A percentile compares a stretch with the other conserved stretches of the same genome.
Conservation (phyloP, 1,140 invertebrate genomes). For the Leptopilina clavipes region DNA sequence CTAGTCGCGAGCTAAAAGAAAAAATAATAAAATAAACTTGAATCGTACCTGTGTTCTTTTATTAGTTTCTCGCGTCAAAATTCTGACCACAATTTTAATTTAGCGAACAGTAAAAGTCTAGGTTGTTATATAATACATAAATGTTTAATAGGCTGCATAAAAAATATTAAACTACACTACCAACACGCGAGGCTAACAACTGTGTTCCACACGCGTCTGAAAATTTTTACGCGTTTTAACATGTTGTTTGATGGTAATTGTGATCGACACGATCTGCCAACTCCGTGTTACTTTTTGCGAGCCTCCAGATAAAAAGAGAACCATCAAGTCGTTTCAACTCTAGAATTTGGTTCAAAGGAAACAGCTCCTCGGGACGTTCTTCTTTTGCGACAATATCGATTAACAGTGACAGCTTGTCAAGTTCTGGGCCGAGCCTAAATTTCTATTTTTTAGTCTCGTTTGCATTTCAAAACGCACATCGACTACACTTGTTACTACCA, state of each 20-base stretch:
- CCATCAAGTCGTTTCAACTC: slow-evolving; percentile 15
- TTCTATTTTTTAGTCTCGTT: not conserved
- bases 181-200: slow-evolving; percentile 59
- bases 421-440: not conserved
- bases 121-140: slow-evolving; percentile 59
- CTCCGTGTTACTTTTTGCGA: slow-evolving; percentile 50
- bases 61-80: slow-evolving; percentile 61
- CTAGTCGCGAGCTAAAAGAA: slow-evolving; percentile 50
- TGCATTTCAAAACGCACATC: slow-evolving; percentile 12
- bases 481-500: not conserved
- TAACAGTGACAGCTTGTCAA: not conserved
- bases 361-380: too few relatives aligned
- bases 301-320: slow-evolving; percentile 44
- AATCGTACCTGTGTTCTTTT: slow-evolving; percentile 63
- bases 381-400: not conserved
- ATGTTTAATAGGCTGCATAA: slow-evolving; percentile 59
- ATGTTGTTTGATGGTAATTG: slow-evolving; percentile 32
- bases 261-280: slow-evolving; percentile 40
- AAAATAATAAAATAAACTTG: slow-evolving; percentile 52
- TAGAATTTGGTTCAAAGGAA: slow-evolving; percentile 15
- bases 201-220: slow-evolving; percentile 46
- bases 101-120: slow-evolving; percentile 58
- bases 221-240: slow-evolving; percentile 37
- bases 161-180: slow-evolving; percentile 57
- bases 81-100: slow-evolving; percentile 51